A percentile compares a stretch with the other conserved stretches of the same genome.
Evolutionary conservation across 2,888 invertebrate genomes (phyloP).

Genomic region (Melanotus villosus): DNA sequence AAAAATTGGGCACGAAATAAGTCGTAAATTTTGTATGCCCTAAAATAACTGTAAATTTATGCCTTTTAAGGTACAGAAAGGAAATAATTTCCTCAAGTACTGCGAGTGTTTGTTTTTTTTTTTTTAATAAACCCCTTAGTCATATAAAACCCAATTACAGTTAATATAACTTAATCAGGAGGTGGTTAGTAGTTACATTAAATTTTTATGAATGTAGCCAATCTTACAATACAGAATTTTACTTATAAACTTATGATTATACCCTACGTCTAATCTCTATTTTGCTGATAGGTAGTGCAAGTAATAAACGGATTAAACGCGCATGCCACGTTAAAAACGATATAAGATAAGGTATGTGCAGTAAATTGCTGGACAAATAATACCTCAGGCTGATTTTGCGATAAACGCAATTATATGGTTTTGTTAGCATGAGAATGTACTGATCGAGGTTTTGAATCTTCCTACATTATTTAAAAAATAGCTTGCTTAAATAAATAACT

Average conservation of each 20-base stretch:
- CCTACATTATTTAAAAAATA: conserved; percentile 9
- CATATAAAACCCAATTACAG: too few relatives aligned
- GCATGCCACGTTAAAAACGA: conserved; percentile 24
- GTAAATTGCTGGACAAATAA: conserved; percentile 56
- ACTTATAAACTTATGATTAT: not conserved
- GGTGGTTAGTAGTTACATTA: too few relatives aligned
- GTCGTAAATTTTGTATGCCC: too few relatives aligned
- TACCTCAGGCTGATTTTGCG: conserved; percentile 50
- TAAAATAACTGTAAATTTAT: too few relatives aligned
- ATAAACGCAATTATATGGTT: conserved; percentile 54
- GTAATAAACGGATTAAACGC: conserved; percentile 27
- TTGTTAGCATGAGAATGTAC: conserved; percentile 43
- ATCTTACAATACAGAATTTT: too few relatives aligned
- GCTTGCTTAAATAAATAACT: not conserved
- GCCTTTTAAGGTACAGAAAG: too few relatives aligned
- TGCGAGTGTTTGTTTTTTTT: too few relatives aligned
- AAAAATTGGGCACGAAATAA: too few relatives aligned
- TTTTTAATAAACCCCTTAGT: too few relatives aligned
- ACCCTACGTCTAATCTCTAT: not conserved
- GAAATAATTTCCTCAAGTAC: too few relatives aligned
- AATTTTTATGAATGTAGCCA: not conserved
- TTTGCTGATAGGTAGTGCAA: conserved; percentile 10
- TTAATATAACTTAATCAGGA: too few relatives aligned
- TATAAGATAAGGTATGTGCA: conserved; percentile 43
- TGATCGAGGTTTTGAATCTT: not conserved